phyloP scores from a whole-genome alignment of 2,797 vertebrate species.

The Acrossocheilus wenchowensis region DNA sequence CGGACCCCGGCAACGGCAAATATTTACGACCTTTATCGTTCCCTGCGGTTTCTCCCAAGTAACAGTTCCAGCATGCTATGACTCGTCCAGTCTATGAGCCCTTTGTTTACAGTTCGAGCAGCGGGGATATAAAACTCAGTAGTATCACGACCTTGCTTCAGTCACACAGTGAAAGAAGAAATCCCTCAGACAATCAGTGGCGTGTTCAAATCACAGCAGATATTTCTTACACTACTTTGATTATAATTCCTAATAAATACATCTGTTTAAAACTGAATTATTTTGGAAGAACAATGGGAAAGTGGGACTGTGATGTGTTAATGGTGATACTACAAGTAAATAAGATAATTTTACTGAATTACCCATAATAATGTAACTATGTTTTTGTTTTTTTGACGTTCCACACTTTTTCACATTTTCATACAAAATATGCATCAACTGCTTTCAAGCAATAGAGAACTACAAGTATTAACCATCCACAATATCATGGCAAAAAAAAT shows the following conservation, averaged over 20 bases:
- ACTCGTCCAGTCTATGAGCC: slow-evolving; percentile 71
- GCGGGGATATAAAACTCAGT: slow-evolving; percentile 76
- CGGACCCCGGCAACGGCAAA: slow-evolving; percentile 78
- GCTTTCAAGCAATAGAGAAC: slow-evolving; percentile 20
- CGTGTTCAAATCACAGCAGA: slow-evolving; percentile 49
- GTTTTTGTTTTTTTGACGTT: slow-evolving; percentile 22
- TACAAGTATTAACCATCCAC: slow-evolving; percentile 12
- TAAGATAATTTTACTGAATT: slow-evolving; percentile 42
- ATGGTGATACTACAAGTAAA: slow-evolving; percentile 16
- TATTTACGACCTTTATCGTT: slow-evolving; percentile 83
- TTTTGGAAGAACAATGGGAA: not conserved
- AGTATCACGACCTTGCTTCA: slow-evolving; percentile 66
- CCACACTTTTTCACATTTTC: slow-evolving; percentile 18
- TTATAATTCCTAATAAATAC: slow-evolving; percentile 3
- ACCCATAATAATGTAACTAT: slow-evolving; percentile 36
- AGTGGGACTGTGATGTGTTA: not conserved
- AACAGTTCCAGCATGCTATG: slow-evolving; percentile 65
- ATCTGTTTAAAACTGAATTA: slow-evolving; percentile 5
- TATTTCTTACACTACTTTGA: not conserved
- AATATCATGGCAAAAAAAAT: not conserved
- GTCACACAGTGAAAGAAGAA: slow-evolving; percentile 34
- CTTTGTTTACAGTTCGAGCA: slow-evolving; percentile 78
- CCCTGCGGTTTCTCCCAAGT: slow-evolving; percentile 76
- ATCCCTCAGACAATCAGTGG: slow-evolving; percentile 55
- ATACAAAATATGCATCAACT: slow-evolving; percentile 43